These are phyloP conservation scores for Drosophila elegans DNA, from an alignment of 1,140 invertebrate species.

Conservation along the genomic window DNA sequence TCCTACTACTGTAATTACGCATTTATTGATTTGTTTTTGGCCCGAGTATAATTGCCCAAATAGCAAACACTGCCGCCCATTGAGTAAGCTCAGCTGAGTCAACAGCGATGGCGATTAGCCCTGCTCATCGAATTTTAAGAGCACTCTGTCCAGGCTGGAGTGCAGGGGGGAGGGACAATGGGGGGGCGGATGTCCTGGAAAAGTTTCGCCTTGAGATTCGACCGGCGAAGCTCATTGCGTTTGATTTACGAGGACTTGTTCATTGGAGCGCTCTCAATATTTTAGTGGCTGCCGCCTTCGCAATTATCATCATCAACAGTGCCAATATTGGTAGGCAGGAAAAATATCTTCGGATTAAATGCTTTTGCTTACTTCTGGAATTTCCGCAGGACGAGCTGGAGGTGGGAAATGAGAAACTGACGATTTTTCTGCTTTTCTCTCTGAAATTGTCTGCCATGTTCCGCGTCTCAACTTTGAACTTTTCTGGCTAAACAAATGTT, in stretches of 20 bases:
- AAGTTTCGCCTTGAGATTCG: constrained; percentile 8
- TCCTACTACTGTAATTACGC: constrained; percentile 54
- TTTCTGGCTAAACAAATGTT: constrained; percentile 32
- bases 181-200: constrained; percentile 36
- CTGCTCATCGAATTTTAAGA: constrained; percentile 70
- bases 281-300: constrained; percentile 43
- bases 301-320: constrained; percentile 61
- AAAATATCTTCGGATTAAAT: constrained; percentile 37
- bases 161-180: neutral
- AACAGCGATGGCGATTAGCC: constrained; percentile 59
- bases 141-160: constrained; percentile 54
- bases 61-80: constrained; percentile 47
- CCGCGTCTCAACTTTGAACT: constrained; percentile 77
- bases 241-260: constrained; percentile 63
- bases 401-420: constrained; percentile 66
- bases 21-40: constrained; percentile 70
- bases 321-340: constrained; percentile 3
- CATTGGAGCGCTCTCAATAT: constrained; percentile 60
- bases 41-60: constrained; percentile 61
- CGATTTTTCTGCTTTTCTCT: constrained; percentile 62
- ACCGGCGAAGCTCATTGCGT: constrained; percentile 37
- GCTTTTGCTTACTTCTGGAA: constrained; percentile 35
- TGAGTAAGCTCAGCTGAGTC: constrained; percentile 37
- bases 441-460: constrained; percentile 41
- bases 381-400: constrained; percentile 22